phyloP scores from a whole-genome alignment of 2,888 invertebrate species.

The Drosophila testacea region DNA sequence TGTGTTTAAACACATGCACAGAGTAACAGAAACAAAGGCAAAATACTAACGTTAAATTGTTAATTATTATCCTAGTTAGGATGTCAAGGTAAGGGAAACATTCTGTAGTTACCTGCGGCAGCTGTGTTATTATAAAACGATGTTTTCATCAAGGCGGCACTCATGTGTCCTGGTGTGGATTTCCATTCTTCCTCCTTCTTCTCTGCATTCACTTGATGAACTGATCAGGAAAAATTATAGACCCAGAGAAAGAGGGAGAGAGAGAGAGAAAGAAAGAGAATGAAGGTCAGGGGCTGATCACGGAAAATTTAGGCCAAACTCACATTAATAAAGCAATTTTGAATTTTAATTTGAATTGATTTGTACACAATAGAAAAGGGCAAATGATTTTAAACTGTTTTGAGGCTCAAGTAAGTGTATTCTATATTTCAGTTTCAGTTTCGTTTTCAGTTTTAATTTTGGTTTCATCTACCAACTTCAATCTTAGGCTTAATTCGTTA shows the following conservation, averaged over 20 bases:
- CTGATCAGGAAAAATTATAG: neutral
- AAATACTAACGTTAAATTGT: slow-evolving; percentile 77
- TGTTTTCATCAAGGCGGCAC: slow-evolving; percentile 58
- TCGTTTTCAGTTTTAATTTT: slow-evolving; percentile 8
- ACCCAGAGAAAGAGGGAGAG: neutral
- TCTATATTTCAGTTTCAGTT: slow-evolving; percentile 49
- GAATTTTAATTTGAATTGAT: slow-evolving; percentile 12
- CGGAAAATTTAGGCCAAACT: slow-evolving; percentile 49
- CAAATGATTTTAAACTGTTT: slow-evolving; percentile 19
- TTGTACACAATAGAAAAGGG: slow-evolving; percentile 15
- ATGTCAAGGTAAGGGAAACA: neutral
- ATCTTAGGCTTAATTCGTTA: slow-evolving; percentile 67
- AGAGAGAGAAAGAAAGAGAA: slow-evolving; percentile 47
- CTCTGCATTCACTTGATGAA: neutral
- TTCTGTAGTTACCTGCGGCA: slow-evolving; percentile 68
- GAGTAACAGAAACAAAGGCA: slow-evolving; percentile 81
- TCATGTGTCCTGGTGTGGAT: slow-evolving; percentile 58
- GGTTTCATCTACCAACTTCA: slow-evolving; percentile 52
- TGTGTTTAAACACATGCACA: slow-evolving; percentile 77
- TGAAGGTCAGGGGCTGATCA: slow-evolving; percentile 53
- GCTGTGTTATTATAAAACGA: slow-evolving; percentile 52
- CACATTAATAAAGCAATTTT: slow-evolving; percentile 41
- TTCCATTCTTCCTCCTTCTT: slow-evolving; percentile 52
- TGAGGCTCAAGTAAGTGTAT: slow-evolving; percentile 41
- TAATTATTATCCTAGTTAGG: slow-evolving; percentile 38